A percentile compares a stretch with the other conserved stretches of the same genome.
Conservation (phyloP, 2,797 vertebrate species). For the Artibeus jamaicensis region DNA sequence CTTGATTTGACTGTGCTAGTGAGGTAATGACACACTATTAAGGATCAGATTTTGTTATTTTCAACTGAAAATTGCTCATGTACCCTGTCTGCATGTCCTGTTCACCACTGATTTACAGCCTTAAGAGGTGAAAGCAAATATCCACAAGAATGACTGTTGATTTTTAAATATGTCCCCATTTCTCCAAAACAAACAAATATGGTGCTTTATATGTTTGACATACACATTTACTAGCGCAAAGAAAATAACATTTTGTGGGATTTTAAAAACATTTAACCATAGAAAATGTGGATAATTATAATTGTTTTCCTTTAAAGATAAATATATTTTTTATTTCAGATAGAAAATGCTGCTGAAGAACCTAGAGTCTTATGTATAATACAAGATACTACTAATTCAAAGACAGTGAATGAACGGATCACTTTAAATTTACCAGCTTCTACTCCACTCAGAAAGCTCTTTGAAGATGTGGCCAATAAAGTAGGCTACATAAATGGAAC, state of each 20-base stretch:
- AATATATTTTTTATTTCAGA: slow-evolving; percentile 84
- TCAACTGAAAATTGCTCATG: slow-evolving; percentile 31
- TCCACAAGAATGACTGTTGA: not conserved
- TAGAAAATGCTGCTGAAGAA: slow-evolving; percentile 97
- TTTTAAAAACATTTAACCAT: slow-evolving; percentile 25
- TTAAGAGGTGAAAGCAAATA: slow-evolving; percentile 37
- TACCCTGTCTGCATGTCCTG: not conserved
- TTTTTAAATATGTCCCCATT: slow-evolving; percentile 21
- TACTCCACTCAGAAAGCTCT: slow-evolving; percentile 91
- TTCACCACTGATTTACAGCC: not conserved
- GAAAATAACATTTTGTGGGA: slow-evolving; percentile 14
- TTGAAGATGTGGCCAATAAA: slow-evolving; percentile 94
- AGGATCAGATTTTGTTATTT: slow-evolving; percentile 45
- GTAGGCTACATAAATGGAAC: slow-evolving; percentile 93
- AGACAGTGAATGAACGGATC: slow-evolving; percentile 92
- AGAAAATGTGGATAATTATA: slow-evolving; percentile 27
- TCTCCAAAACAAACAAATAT: not conserved
- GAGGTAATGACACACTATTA: slow-evolving; percentile 24
- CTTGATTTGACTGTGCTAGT: not conserved
- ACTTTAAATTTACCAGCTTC: slow-evolving; percentile 97
- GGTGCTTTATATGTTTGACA: slow-evolving; percentile 7
- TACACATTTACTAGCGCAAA: not conserved
- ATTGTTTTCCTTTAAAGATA: slow-evolving; percentile 44
- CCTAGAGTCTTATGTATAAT: slow-evolving; percentile 97
- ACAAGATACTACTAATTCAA: slow-evolving; percentile 96